A percentile compares a stretch with the other conserved stretches of the same genome.
Conservation (phyloP, 2,113 vertebrate species). For the Muscicapa adusta region DNA sequence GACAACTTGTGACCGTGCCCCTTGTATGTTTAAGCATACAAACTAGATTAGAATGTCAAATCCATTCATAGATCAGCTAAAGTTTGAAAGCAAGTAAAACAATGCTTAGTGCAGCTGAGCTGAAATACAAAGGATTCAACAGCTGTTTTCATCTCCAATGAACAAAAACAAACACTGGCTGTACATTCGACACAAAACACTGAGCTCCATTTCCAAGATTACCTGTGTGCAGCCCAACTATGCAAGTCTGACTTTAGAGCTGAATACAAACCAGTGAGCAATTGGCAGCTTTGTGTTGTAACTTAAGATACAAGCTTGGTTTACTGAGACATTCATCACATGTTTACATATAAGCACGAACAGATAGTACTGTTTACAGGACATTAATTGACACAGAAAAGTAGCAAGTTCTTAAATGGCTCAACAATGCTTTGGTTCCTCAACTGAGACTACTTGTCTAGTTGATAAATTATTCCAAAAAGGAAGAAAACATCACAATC, state of each 20-base stretch:
- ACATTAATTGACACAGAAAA: background rate
- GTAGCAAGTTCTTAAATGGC: background rate
- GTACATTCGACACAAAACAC: background rate
- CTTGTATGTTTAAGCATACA: background rate
- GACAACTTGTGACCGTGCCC: background rate
- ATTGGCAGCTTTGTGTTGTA: background rate
- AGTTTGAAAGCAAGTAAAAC: conserved; percentile 19
- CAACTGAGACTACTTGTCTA: background rate
- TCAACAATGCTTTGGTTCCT: background rate
- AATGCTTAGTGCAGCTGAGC: background rate
- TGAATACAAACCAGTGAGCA: background rate
- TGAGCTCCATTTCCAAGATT: background rate
- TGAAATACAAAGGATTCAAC: background rate
- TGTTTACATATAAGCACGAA: background rate
- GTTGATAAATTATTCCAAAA: background rate
- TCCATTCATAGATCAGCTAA: background rate
- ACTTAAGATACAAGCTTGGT: background rate
- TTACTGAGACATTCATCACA: background rate
- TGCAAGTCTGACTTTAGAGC: background rate
- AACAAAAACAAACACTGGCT: background rate
- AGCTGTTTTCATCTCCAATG: background rate
- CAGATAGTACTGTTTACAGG: background rate
- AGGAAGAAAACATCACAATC: background rate
- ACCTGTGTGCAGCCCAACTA: background rate
- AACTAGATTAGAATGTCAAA: background rate